Conservation (phyloP, 2,113 vertebrate species). For the rabbit (Oryctolagus cuniculus) region DNA sequence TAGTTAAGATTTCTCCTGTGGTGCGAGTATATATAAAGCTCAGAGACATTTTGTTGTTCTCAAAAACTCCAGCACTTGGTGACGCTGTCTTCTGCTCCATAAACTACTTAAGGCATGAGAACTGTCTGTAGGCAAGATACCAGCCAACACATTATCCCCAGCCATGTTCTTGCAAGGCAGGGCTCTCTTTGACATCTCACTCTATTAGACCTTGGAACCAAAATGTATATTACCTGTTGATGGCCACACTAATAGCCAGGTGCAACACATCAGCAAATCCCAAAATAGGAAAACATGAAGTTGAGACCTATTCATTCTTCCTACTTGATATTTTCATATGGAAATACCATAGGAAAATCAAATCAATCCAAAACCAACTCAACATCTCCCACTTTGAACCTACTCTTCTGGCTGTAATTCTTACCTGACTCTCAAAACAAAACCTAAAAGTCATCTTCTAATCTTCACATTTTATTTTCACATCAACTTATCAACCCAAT, state of each 20-base stretch:
- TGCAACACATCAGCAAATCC: background rate
- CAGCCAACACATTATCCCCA: background rate
- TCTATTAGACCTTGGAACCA: background rate
- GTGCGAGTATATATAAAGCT: background rate
- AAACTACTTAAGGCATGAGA: background rate
- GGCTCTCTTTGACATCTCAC: background rate
- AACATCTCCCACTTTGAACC: background rate
- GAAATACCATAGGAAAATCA: slow-evolving; percentile 8
- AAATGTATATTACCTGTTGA: slow-evolving; percentile 1
- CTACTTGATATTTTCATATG: background rate
- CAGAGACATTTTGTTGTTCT: background rate
- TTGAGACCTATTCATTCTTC: background rate
- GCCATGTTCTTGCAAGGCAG: background rate
- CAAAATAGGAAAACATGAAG: slow-evolving; percentile 1
- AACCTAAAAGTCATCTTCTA: slow-evolving; percentile 12
- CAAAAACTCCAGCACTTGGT: background rate
- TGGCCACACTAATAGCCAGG: background rate
- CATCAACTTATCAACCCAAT: background rate
- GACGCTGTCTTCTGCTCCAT: background rate
- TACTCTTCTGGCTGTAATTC: background rate
- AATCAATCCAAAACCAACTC: background rate
- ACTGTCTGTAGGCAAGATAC: background rate
- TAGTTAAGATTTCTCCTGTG: background rate
- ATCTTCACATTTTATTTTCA: slow-evolving; percentile 36
- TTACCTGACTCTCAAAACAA: background rate